Conservation (phyloP, 1,140 invertebrate genomes). For the Helicoverpa zea region DNA sequence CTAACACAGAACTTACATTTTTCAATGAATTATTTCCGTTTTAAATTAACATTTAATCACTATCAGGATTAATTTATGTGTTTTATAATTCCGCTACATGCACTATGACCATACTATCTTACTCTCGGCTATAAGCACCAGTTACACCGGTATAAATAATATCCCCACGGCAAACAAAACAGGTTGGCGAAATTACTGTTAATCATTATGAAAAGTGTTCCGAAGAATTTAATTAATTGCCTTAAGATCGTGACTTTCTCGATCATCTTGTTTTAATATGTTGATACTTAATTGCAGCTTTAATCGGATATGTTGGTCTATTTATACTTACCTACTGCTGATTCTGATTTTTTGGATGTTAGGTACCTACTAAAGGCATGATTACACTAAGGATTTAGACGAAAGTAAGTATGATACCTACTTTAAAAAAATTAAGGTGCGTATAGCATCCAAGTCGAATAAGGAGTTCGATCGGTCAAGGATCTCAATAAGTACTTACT, state of each 20-base stretch:
- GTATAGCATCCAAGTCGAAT: no score
- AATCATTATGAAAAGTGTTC: conserved; percentile 8
- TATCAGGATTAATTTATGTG: background rate
- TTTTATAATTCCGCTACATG: background rate
- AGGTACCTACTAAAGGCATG: no score
- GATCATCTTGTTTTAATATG: background rate
- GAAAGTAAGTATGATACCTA: no score
- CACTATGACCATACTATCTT: conserved; percentile 1
- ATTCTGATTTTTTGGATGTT: no score
- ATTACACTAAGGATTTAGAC: no score
- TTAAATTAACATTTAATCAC: background rate
- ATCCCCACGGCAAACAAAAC: background rate
- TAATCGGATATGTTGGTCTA: no score
- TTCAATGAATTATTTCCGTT: no score
- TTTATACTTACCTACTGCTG: no score
- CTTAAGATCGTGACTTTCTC: background rate
- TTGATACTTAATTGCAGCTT: background rate
- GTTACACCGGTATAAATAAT: conserved; percentile 12
- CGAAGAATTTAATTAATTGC: background rate
- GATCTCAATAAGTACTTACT: conserved; percentile 27
- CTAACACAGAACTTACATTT: no score
- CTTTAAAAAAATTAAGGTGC: no score
- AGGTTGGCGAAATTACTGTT: conserved; percentile 1
- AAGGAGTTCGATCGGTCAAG: conserved; percentile 27
- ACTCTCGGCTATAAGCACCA: background rate